Base-by-base conservation (phyloP, 2,113 vertebrate species). In the Muntiacus muntjak region DNA sequence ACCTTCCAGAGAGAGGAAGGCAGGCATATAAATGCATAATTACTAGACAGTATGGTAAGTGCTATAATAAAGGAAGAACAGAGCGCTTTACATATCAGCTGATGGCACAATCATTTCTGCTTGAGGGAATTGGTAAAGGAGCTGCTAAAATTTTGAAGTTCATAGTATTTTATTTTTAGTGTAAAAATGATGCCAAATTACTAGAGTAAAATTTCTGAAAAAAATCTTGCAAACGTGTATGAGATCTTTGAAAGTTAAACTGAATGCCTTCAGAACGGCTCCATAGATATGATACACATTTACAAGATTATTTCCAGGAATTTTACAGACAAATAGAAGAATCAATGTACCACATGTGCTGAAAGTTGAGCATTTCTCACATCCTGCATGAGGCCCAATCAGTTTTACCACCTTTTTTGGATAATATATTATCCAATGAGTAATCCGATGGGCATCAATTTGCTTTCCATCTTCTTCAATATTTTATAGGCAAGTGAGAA, bases 131-230 rank as follows among this genome's bases (percentile, higher is more conserved):
- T 89, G 43, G 47, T 83, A 93, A 97, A 91, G 71, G 45, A 97
- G 52, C 88, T 89, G 84, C 62, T 92, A 89, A 96, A 57, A 36
- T 55, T 85, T 92, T 79, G 19, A 89, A 83, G 67, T 95, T 87
- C 71, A 74, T 94, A 91, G 62, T 64, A 81, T 93, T 98, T 96
- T 92, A 96, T 95, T 83, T 96, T 95, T 87, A 95, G 89, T 90
- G 71, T 9, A 87, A 89, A 96, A 82, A 50, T 6, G n/a, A 87
- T 97, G 71, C 62, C 71, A 93, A 97, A 33, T 96, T 96, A 92
- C 87, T 87, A 40, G 86, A 89, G 60, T 96, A 94, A 96, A 74
- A 91, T 89, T 95, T 86, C 64, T 92, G 43, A 62, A 95, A 86
- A 91, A 87, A 87, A 47, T 86, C 58, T 84, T 78, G 19, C 79